These are phyloP conservation scores for Stenoptilia bipunctidactyla DNA, from an alignment of 2,888 invertebrate species.

Conservation along the genomic window DNA sequence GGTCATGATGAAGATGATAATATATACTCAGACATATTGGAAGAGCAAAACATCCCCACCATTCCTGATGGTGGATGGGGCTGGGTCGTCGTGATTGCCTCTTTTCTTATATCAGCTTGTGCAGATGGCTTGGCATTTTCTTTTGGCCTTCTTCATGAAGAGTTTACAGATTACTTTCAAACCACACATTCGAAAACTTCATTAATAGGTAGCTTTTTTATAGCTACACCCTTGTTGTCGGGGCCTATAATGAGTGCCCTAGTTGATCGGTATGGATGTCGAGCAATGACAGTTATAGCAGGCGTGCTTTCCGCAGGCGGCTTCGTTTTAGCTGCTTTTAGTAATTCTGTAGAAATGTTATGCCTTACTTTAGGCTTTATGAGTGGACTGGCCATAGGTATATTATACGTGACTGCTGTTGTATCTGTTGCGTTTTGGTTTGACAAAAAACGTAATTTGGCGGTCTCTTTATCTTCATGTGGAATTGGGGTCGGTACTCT, in stretches of 20 bases:
- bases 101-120: constrained; percentile 87
- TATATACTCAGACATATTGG: constrained; percentile 36
- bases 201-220: constrained; percentile 89
- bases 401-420: constrained; percentile 90
- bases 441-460: constrained; percentile 87
- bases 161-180: constrained; percentile 81
- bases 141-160: constrained; percentile 88
- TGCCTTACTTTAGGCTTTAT: constrained; percentile 88
- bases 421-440: constrained; percentile 95
- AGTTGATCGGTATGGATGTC: constrained; percentile 88
- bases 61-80: constrained; percentile 91
- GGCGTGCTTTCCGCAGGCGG: constrained; percentile 80
- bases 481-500: constrained; percentile 93
- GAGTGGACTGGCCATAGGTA: constrained; percentile 86
- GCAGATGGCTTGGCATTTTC: constrained; percentile 95
- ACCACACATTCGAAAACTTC: constrained; percentile 87
- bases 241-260: constrained; percentile 88
- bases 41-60: constrained; percentile 57
- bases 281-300: constrained; percentile 80
- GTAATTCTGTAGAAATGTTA: constrained; percentile 80
- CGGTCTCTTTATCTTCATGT: constrained; percentile 89
- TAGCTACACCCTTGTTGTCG: constrained; percentile 88
- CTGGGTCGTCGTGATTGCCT: constrained; percentile 90
- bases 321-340: constrained; percentile 80
- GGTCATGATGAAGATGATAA: constrained; percentile 59